These are phyloP conservation scores for Carassius auratus DNA, from an alignment of 2,113 vertebrate species.

Conservation along the genomic window DNA sequence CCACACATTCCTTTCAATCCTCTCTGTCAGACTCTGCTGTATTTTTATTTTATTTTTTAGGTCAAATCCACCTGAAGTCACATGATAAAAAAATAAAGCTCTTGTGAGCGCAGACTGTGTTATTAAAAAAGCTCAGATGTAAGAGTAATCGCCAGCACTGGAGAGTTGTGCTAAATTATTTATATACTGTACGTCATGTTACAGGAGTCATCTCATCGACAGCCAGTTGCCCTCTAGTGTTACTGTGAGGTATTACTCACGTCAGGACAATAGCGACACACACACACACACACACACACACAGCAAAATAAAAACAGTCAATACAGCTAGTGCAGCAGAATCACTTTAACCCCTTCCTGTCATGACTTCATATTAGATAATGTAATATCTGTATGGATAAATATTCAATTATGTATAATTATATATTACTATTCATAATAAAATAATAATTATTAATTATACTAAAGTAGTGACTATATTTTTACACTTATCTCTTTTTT, in stretches of 20 bases:
- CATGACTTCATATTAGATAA: slow-evolving; percentile 21
- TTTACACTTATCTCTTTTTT: too few relatives aligned
- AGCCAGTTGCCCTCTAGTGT: slow-evolving; percentile 83
- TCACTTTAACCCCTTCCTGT: slow-evolving; percentile 5
- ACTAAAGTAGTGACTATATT: too few relatives aligned
- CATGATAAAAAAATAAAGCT: slow-evolving; percentile 44
- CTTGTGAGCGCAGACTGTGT: slow-evolving; percentile 29
- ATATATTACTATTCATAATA: too few relatives aligned
- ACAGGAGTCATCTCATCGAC: slow-evolving; percentile 59
- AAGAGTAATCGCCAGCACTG: slow-evolving; percentile 75
- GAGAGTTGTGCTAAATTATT: slow-evolving; percentile 64
- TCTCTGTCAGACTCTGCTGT: neutral
- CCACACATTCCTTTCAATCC: slow-evolving; percentile 53
- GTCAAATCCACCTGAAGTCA: slow-evolving; percentile 42
- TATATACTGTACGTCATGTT: slow-evolving; percentile 51
- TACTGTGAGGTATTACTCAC: slow-evolving; percentile 55
- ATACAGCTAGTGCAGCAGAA: slow-evolving; percentile 12
- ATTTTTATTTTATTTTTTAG: neutral
- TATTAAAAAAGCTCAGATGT: slow-evolving; percentile 60
- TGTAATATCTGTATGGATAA: slow-evolving; percentile 15
- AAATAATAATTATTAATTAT: too few relatives aligned
- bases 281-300: neutral
- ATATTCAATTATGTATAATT: too few relatives aligned
- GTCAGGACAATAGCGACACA: neutral
- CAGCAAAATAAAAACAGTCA: neutral